Evolutionary conservation across 2,797 vertebrate species (phyloP).

Genomic region (Pseudochaenichthys georgianus): DNA sequence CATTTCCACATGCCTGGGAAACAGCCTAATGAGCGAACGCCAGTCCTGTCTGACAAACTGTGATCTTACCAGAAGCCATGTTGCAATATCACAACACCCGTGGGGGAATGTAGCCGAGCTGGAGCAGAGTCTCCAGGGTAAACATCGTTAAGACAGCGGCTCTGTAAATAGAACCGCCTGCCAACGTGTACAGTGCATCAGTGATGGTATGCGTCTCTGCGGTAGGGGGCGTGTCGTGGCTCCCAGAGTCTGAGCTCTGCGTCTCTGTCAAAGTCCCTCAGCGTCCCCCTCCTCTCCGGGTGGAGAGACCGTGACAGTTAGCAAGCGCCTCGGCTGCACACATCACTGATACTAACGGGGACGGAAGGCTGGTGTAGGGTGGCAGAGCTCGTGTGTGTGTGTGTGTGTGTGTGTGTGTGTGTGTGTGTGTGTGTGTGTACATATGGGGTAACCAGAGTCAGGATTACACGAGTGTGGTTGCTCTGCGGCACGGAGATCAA

Average conservation of each 20-base stretch:
- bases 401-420: not conserved
- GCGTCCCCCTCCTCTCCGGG: conserved; percentile 41
- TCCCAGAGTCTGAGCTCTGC: conserved; percentile 57
- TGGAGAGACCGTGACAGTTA: conserved; percentile 65
- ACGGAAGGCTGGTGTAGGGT: conserved; percentile 57
- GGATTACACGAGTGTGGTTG: conserved; percentile 66
- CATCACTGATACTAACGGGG: conserved; percentile 80
- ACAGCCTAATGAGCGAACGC: conserved; percentile 62
- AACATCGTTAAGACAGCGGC: conserved; percentile 61
- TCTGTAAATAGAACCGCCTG: conserved; percentile 64
- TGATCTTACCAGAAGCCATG: conserved; percentile 50
- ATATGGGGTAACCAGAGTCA: conserved; percentile 30
- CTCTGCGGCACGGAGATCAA: conserved; percentile 72
- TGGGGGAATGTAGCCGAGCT: conserved; percentile 53
- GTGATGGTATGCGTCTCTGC: conserved; percentile 25
- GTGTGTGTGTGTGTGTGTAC: conserved; percentile 2
- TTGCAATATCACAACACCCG: conserved; percentile 46
- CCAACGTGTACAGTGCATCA: conserved; percentile 39
- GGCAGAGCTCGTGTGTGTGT: conserved; percentile 21
- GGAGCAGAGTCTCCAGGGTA: conserved; percentile 56
- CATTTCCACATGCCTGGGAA: conserved; percentile 42
- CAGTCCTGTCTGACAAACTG: conserved; percentile 59
- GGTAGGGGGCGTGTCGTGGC: conserved; percentile 31
- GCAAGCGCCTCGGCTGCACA: conserved; percentile 64
- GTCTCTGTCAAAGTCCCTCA: conserved; percentile 68